A percentile compares a stretch with the other conserved stretches of the same genome.
These are phyloP conservation scores for Alethe diademata DNA, from an alignment of 2,113 vertebrate genomes.

Conservation along the genomic window DNA sequence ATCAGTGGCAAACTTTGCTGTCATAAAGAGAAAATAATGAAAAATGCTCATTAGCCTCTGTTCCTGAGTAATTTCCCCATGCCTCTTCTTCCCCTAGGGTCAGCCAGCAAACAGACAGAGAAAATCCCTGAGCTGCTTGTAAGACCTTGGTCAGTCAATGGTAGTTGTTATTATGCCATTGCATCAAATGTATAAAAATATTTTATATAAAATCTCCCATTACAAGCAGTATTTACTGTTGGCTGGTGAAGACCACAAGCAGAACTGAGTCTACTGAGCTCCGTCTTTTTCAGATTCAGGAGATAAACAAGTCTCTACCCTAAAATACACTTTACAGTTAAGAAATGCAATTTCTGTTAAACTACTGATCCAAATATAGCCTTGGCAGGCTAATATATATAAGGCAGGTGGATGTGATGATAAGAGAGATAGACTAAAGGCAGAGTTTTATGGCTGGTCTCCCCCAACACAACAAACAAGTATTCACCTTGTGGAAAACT, in stretches of 20 bases:
- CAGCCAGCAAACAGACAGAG: not conserved
- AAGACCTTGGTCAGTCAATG: not conserved
- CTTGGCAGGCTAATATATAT: not conserved
- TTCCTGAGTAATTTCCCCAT: not conserved
- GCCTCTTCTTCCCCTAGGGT: not conserved
- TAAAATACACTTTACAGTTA: not conserved
- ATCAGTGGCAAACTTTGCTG: not conserved
- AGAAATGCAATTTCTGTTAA: conserved; percentile 4
- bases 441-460: not conserved
- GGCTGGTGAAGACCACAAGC: not conserved
- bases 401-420: not conserved
- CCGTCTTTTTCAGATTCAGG: not conserved
- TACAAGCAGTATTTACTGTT: not conserved
- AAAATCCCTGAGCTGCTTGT: not conserved
- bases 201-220: not conserved
- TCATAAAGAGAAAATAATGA: not conserved
- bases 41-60: not conserved
- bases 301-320: not conserved
- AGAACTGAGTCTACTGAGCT: not conserved
- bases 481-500: not conserved
- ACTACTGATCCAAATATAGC: not conserved
- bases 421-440: not conserved
- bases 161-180: not conserved
- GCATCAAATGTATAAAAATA: not conserved
- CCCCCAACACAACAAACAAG: not conserved